A percentile compares a stretch with the other conserved stretches of the same genome.
phyloP scores from a whole-genome alignment of 2,888 invertebrate species.

The Pogonocherus hispidulus region DNA sequence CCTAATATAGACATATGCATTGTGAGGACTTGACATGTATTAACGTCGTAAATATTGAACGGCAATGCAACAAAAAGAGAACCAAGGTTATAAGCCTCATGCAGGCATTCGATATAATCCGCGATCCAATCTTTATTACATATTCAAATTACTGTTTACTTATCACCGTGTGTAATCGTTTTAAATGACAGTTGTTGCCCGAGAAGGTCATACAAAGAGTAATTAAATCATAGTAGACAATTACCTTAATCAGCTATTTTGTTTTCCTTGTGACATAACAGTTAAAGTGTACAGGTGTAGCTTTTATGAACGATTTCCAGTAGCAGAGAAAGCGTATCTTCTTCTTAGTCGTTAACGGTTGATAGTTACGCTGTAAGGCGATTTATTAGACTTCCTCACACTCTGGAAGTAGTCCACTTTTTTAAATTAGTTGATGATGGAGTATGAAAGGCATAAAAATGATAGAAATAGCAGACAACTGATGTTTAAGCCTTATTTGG shows the following conservation, averaged over 20 bases:
- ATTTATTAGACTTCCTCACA: neutral
- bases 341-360: neutral
- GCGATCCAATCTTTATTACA: conserved; percentile 10
- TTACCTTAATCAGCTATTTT: neutral
- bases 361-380: neutral
- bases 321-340: too few relatives aligned
- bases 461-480: neutral
- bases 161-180: conserved; percentile 9
- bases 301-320: neutral
- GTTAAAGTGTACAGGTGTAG: neutral
- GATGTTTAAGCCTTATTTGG: neutral
- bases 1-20: conserved; percentile 4
- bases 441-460: neutral
- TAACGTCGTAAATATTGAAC: conserved; percentile 1
- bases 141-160: conserved; percentile 3
- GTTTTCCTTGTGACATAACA: neutral
- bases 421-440: neutral
- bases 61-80: conserved; percentile 2
- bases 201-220: neutral
- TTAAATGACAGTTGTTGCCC: neutral
- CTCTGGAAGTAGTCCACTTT: neutral
- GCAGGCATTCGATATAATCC: neutral
- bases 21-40: neutral
- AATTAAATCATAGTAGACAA: neutral
- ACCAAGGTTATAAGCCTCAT: conserved; percentile 12